Evolutionary conservation across 2,888 invertebrate genomes (phyloP).

Genomic region (Lasius platythorax): DNA sequence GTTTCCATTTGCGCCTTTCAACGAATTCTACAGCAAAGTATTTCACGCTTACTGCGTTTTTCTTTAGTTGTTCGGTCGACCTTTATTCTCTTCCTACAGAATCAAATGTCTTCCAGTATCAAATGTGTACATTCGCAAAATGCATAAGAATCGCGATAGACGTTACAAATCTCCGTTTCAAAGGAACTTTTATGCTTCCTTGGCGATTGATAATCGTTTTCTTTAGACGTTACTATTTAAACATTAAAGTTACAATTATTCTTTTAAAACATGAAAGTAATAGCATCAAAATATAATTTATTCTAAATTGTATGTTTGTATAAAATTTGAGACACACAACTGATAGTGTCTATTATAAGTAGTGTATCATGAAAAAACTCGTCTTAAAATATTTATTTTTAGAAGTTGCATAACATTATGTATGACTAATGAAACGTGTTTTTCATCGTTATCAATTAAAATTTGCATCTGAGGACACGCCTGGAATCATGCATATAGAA

Average conservation of each 20-base stretch:
- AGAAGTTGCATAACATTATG: not conserved
- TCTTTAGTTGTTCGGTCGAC: constrained; percentile 46
- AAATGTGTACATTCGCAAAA: constrained; percentile 41
- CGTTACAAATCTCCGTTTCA: constrained; percentile 19
- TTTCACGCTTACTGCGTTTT: constrained; percentile 63
- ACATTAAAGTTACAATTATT: constrained; percentile 7
- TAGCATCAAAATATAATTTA: not conserved
- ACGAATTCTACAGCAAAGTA: constrained; percentile 69
- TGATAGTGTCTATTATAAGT: not conserved
- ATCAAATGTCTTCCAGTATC: constrained; percentile 48
- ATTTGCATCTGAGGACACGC: not conserved
- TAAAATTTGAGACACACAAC: not conserved
- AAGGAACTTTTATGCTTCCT: constrained; percentile 10
- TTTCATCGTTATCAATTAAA: not conserved
- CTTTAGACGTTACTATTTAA: not conserved
- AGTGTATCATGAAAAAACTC: not conserved
- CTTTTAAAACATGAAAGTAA: not conserved
- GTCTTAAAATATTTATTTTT: not conserved
- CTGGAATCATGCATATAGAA: not conserved
- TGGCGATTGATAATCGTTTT: not conserved
- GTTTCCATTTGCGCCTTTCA: constrained; percentile 77
- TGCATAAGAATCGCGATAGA: constrained; percentile 42
- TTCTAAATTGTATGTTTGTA: not conserved
- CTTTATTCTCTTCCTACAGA: constrained; percentile 50
- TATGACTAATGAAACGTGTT: not conserved